phyloP scores from a whole-genome alignment of 2,113 vertebrate genomes.

The Ictalurus furcatus region DNA sequence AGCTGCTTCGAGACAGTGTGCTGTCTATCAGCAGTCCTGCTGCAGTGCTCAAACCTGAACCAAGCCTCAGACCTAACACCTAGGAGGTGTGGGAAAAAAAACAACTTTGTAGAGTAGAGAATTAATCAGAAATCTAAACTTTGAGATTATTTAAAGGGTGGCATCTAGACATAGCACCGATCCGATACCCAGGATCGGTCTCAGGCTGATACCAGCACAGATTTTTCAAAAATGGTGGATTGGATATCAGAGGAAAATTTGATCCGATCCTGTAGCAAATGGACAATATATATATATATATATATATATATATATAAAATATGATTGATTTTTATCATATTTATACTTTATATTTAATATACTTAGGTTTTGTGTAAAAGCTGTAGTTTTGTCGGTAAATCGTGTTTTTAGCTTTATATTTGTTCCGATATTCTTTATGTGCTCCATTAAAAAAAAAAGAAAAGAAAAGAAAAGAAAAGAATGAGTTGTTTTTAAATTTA shows the following conservation, averaged over 20 bases:
- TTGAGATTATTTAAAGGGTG: not conserved
- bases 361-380: too few species aligned
- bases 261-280: not conserved
- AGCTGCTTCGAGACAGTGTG: slow-evolving; percentile 28
- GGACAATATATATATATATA: not conserved
- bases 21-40: slow-evolving; percentile 34
- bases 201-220: not conserved
- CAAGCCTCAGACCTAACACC: slow-evolving; percentile 20
- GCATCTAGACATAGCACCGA: too few species aligned
- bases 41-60: slow-evolving; percentile 27
- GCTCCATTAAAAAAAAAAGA: not conserved
- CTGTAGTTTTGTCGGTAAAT: too few species aligned
- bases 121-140: not conserved
- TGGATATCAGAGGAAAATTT: not conserved
- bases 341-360: not conserved
- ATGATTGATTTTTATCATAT: not conserved
- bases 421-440: not conserved
- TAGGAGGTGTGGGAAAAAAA: not conserved
- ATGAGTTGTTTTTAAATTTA: not conserved
- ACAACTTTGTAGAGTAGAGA: not conserved
- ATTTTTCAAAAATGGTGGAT: not conserved
- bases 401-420: too few species aligned
- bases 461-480: too few species aligned
- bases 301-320: not conserved
- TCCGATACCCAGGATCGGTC: not conserved